phyloP scores from a whole-genome alignment of 2,888 invertebrate genomes.

The Pocota personata region DNA sequence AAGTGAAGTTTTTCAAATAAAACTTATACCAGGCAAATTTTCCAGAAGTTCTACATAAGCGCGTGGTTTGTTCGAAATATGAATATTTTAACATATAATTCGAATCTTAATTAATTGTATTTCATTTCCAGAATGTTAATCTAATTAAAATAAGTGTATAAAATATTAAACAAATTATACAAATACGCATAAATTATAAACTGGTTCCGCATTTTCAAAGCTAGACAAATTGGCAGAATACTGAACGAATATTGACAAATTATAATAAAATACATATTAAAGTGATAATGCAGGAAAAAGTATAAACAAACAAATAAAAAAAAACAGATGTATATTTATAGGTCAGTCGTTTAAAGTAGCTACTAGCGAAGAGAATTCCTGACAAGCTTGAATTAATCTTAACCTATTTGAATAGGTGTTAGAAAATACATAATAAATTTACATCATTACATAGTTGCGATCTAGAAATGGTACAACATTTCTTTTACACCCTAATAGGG shows the following conservation, averaged over 20 bases:
- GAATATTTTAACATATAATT: no score
- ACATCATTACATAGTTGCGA: no score
- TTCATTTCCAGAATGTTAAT: background rate
- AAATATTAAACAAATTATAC: background rate
- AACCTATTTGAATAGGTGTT: no score
- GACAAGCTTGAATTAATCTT: no score
- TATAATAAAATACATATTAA: background rate
- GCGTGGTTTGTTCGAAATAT: no score
- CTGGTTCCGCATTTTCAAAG: background rate
- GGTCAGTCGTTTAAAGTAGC: background rate
- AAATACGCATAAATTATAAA: background rate
- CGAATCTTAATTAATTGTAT: background rate
- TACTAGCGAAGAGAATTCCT: no score
- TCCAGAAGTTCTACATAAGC: no score
- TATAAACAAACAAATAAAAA: background rate
- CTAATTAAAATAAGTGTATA: background rate
- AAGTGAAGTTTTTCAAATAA: no score
- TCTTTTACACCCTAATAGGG: no score
- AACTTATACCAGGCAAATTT: no score
- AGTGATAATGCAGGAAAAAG: background rate
- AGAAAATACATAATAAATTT: no score
- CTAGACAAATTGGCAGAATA: background rate
- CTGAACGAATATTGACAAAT: background rate
- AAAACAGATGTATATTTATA: background rate
- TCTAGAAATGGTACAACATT: no score